Conservation (phyloP, 35 echinoderm and acorn worm genomes). For the Patiria miniata region DNA sequence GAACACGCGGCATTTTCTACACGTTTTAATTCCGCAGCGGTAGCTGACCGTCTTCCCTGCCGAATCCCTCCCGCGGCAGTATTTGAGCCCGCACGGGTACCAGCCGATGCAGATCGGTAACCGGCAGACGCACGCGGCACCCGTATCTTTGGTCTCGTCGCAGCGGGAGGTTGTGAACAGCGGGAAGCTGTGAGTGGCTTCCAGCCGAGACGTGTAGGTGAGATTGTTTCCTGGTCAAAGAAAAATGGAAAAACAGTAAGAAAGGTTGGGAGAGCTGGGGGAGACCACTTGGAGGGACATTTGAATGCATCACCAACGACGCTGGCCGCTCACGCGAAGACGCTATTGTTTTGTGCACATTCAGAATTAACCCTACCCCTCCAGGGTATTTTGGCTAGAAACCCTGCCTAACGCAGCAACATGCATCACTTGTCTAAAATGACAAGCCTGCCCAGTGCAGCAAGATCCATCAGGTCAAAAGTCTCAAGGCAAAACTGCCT, state of each 20-base stretch:
- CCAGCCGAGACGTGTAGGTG: constrained; percentile 72
- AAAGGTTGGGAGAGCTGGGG: background rate
- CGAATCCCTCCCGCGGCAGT: constrained; percentile 88
- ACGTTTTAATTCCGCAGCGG: constrained; percentile 94
- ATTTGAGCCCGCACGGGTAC: constrained; percentile 99
- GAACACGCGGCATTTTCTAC: constrained; percentile 80
- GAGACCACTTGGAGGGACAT: no score
- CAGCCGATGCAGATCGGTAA: constrained; percentile 92
- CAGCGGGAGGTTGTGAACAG: constrained; percentile 46
- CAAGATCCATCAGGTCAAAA: no score
- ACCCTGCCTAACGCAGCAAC: no score
- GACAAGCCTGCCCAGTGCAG: no score
- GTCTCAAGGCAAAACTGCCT: no score
- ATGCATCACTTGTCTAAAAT: no score
- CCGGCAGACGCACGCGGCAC: constrained; percentile 69
- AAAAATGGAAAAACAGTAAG: background rate
- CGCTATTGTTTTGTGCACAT: no score
- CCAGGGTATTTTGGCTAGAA: no score
- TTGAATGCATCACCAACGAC: no score
- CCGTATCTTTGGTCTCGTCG: constrained; percentile 47
- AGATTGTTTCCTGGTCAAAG: constrained; percentile 76
- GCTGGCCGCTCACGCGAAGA: no score
- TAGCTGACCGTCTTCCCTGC: constrained; percentile 91
- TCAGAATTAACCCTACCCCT: no score
- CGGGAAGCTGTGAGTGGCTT: constrained; percentile 54